Conservation (phyloP, 2,888 invertebrate species). For the Phengaris alcon region DNA sequence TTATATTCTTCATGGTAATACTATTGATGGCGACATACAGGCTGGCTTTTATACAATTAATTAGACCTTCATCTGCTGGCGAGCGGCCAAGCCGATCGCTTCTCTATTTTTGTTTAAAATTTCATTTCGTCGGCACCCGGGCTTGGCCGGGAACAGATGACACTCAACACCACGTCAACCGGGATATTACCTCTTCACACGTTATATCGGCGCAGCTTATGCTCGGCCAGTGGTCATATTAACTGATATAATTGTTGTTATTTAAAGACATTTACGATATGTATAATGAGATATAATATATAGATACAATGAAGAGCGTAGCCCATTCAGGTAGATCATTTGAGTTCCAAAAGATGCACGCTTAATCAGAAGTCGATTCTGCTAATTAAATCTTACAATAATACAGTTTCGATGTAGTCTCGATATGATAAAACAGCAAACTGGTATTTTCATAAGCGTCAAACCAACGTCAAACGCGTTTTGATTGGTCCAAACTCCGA, state of each 20-base stretch:
- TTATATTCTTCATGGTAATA: constrained; percentile 19
- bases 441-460: too few relatives aligned
- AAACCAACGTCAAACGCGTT: too few relatives aligned
- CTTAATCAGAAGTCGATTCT: too few relatives aligned
- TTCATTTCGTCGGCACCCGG: constrained; percentile 33
- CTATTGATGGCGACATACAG: not conserved
- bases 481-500: too few relatives aligned
- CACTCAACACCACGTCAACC: constrained; percentile 9
- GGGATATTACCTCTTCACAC: constrained; percentile 14
- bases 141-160: constrained; percentile 10
- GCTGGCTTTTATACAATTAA: constrained; percentile 27
- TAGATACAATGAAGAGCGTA: too few relatives aligned
- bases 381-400: too few relatives aligned
- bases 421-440: too few relatives aligned
- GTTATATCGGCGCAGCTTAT: not conserved
- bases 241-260: not conserved
- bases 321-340: too few relatives aligned
- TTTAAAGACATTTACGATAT: too few relatives aligned
- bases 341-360: too few relatives aligned
- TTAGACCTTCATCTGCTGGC: constrained; percentile 32
- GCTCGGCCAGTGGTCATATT: not conserved
- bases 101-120: constrained; percentile 43
- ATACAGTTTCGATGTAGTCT: too few relatives aligned
- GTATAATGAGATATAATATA: too few relatives aligned
- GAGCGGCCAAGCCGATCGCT: constrained; percentile 39